phyloP scores from a whole-genome alignment of 1,140 invertebrate species.

The Bilobella aurantiaca region DNA sequence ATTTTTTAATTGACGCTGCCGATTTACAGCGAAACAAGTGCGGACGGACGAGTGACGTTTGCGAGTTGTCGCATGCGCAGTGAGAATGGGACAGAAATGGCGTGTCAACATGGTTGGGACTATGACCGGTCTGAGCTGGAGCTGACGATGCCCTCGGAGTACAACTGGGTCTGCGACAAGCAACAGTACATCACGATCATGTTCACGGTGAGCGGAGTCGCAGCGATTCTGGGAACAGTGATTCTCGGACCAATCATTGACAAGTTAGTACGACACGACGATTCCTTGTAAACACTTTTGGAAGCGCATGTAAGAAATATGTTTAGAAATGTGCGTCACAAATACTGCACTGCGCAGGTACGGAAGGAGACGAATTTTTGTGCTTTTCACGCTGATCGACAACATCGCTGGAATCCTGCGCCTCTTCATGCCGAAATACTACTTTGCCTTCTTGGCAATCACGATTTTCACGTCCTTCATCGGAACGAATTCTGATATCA shows the following conservation, averaged over 20 bases:
- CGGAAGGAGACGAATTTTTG: slow-evolving; percentile 22
- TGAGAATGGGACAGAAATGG: background rate
- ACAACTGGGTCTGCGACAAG: slow-evolving; percentile 23
- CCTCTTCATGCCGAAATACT: slow-evolving; percentile 8
- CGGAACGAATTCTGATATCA: slow-evolving; percentile 11
- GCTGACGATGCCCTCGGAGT: slow-evolving; percentile 18
- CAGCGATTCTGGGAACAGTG: slow-evolving; percentile 21
- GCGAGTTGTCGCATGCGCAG: slow-evolving; percentile 18
- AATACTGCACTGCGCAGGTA: background rate
- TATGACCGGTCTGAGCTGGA: slow-evolving; percentile 21
- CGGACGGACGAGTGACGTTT: slow-evolving; percentile 15
- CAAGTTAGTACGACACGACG: too few relatives aligned
- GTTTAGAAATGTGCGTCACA: too few relatives aligned
- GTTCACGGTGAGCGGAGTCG: slow-evolving; percentile 15
- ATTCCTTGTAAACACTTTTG: too few relatives aligned
- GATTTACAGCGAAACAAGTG: slow-evolving; percentile 9
- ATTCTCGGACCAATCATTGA: slow-evolving; percentile 24
- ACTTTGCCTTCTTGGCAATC: background rate
- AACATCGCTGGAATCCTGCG: slow-evolving; percentile 11
- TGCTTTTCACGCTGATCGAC: slow-evolving; percentile 10
- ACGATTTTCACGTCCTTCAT: slow-evolving; percentile 14
- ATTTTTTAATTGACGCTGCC: background rate
- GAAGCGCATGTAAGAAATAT: too few relatives aligned
- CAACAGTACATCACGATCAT: slow-evolving; percentile 12
- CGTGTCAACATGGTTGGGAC: slow-evolving; percentile 22